Conservation (phyloP, 2,113 vertebrate genomes). For the Sinocyclocheilus grahami region DNA sequence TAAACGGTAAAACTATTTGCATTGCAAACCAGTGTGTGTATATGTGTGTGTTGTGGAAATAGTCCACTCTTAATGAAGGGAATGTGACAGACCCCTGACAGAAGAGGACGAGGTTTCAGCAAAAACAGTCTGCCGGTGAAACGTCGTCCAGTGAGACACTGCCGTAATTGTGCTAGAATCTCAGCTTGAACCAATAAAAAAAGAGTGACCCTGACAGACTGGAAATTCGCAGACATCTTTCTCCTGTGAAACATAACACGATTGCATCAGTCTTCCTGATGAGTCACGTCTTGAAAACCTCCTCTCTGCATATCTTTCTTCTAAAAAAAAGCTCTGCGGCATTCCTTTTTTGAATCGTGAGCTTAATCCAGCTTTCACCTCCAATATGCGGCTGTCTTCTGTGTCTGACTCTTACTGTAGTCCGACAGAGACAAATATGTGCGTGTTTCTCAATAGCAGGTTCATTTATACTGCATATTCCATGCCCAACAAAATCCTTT, state of each 20-base stretch:
- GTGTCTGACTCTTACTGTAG: neutral
- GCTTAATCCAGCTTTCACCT: constrained; percentile 26
- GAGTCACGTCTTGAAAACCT: constrained; percentile 15
- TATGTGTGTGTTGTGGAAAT: no score
- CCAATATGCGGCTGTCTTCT: constrained; percentile 1
- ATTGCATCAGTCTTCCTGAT: neutral
- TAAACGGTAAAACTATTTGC: no score
- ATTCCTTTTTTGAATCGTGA: constrained; percentile 3
- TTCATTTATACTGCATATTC: neutral
- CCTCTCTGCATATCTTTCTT: constrained; percentile 8
- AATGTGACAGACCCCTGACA: no score
- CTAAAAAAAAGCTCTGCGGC: constrained; percentile 27
- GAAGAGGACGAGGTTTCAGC: no score
- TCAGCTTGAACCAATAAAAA: neutral
- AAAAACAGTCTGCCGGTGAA: no score
- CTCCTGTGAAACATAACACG: neutral
- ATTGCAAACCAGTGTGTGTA: no score
- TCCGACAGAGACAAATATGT: neutral
- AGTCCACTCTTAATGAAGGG: no score
- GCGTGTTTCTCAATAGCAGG: neutral
- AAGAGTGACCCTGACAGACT: neutral
- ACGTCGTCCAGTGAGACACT: no score
- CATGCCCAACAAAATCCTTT: neutral
- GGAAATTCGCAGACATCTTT: neutral
- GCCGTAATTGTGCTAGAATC: neutral